Conservation (phyloP, 2,113 vertebrate species). For the Perca flavescens region DNA sequence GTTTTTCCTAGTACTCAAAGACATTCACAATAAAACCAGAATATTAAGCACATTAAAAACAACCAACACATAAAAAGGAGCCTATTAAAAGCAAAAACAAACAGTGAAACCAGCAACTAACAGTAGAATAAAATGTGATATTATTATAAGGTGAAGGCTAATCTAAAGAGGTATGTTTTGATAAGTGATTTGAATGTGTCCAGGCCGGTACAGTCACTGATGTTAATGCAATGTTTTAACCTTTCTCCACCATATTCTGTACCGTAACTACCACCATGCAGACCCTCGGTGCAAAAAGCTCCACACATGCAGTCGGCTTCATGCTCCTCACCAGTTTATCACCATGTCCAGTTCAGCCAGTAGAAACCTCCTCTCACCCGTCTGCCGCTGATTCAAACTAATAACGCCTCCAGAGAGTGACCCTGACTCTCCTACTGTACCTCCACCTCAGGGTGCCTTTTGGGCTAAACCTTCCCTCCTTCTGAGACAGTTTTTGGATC, state of each 20-base stretch:
- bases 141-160: too few species aligned
- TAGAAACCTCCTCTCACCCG: slow-evolving; percentile 18
- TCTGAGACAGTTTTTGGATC: slow-evolving; percentile 28
- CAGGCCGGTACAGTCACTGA: too few species aligned
- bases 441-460: slow-evolving; percentile 56
- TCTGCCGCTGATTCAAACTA: slow-evolving; percentile 32
- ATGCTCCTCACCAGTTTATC: slow-evolving; percentile 26
- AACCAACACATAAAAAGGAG: too few species aligned
- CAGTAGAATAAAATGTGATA: too few species aligned
- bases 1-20: too few species aligned
- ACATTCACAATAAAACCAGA: too few species aligned
- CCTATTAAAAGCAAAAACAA: too few species aligned
- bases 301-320: neutral
- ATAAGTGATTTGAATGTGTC: too few species aligned
- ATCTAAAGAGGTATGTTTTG: too few species aligned
- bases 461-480: slow-evolving; percentile 22
- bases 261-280: neutral
- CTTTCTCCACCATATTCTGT: neutral
- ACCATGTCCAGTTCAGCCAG: slow-evolving; percentile 18
- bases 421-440: slow-evolving; percentile 42
- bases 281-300: neutral
- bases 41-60: too few species aligned
- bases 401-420: slow-evolving; percentile 18
- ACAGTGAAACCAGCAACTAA: too few species aligned
- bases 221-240: too few species aligned